phyloP scores from a whole-genome alignment of 2,113 vertebrate genomes.

The Hirundichthys speculiger region DNA sequence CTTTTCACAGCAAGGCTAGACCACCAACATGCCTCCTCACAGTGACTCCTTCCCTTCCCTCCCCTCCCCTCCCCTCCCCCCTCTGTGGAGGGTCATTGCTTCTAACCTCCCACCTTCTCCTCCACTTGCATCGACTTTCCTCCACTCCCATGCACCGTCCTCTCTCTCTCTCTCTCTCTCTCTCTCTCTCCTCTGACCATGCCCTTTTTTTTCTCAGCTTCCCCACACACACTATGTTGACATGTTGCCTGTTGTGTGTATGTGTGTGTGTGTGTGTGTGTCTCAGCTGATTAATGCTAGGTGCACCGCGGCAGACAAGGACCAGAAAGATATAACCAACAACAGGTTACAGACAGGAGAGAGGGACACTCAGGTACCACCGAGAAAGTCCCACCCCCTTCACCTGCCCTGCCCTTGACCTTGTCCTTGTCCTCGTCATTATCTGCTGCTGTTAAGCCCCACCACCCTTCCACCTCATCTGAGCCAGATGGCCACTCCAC shows the following conservation, averaged over 20 bases:
- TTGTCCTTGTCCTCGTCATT: conserved; percentile 42
- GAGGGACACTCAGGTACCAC: conserved; percentile 96
- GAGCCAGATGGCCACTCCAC: conserved; percentile 81
- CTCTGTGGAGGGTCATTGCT: conserved; percentile 33
- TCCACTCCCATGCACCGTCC: conserved; percentile 31
- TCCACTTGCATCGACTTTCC: conserved; percentile 50
- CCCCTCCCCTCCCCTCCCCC: no score
- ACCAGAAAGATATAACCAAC: conserved; percentile 99
- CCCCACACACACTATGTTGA: conserved; percentile 55
- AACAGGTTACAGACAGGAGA: conserved; percentile 99
- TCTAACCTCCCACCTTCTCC: conserved; percentile 64
- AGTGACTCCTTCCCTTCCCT: no score
- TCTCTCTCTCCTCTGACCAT: conserved; percentile 31
- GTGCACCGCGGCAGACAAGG: conserved; percentile 97
- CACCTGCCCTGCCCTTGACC: conserved; percentile 51
- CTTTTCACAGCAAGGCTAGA: conserved; percentile 54
- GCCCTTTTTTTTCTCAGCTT: conserved; percentile 10
- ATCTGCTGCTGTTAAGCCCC: conserved; percentile 60
- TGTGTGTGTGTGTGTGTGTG: conserved; percentile 68
- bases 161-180: conserved; percentile 14
- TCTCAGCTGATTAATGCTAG: conserved; percentile 98
- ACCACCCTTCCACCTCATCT: conserved; percentile 16
- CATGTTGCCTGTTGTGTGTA: conserved; percentile 78
- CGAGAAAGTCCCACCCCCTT: conserved; percentile 60
- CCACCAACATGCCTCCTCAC: conserved; percentile 56